Conservation (phyloP, 2,113 vertebrate genomes). For the Sinocyclocheilus anshuiensis region DNA sequence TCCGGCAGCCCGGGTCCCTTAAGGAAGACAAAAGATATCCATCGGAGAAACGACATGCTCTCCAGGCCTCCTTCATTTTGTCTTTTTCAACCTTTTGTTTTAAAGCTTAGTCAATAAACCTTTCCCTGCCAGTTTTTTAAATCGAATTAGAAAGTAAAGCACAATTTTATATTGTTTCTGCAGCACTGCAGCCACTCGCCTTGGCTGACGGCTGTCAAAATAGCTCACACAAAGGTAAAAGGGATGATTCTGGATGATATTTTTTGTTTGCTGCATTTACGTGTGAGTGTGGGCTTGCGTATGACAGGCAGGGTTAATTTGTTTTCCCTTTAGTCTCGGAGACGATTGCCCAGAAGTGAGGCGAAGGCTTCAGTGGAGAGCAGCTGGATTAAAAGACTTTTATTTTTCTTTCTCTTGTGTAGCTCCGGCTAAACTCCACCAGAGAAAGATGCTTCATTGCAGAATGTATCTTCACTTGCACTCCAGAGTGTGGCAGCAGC, state of each 20-base stretch:
- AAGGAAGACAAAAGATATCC: constrained; percentile 67
- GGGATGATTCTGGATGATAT: background rate
- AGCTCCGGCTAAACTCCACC: constrained; percentile 18
- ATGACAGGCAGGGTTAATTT: constrained; percentile 42
- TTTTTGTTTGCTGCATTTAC: constrained; percentile 25
- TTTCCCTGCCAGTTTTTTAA: constrained; percentile 46
- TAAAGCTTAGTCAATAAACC: constrained; percentile 46
- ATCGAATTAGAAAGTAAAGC: constrained; percentile 50
- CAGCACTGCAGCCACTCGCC: constrained; percentile 39
- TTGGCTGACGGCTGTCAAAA: constrained; percentile 10
- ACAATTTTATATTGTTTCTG: constrained; percentile 34
- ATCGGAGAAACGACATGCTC: constrained; percentile 48
- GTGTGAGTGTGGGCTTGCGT: constrained; percentile 17
- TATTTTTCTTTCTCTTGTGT: constrained; percentile 9
- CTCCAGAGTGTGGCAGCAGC: constrained; percentile 61
- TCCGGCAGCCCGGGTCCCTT: constrained; percentile 59
- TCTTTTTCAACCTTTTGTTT: constrained; percentile 57
- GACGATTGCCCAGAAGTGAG: constrained; percentile 53
- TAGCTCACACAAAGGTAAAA: background rate
- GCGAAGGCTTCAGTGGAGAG: constrained; percentile 58
- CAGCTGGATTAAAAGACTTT: constrained; percentile 63
- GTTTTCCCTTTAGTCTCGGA: constrained; percentile 32
- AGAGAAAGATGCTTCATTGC: constrained; percentile 59
- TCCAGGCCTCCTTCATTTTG: constrained; percentile 19
- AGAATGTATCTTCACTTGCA: constrained; percentile 74